phyloP scores from a whole-genome alignment of 2,888 invertebrate genomes.

The Conchocele bisecta region DNA sequence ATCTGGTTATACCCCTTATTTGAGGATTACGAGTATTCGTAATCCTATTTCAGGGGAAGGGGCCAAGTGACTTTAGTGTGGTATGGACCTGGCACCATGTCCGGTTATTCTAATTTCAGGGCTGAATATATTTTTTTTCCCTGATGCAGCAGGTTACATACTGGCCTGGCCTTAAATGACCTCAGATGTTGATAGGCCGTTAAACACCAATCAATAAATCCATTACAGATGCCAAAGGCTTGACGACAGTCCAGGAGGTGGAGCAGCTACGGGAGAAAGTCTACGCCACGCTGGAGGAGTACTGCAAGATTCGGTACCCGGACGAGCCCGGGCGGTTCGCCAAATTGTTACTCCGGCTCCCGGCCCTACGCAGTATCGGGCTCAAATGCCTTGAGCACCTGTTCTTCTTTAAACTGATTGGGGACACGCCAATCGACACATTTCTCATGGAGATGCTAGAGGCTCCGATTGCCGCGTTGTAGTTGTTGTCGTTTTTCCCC shows the following conservation, averaged over 20 bases:
- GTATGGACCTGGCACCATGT: too few species aligned
- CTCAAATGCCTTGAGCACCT: slow-evolving; percentile 97
- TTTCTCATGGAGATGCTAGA: slow-evolving; percentile 85
- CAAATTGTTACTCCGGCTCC: slow-evolving; percentile 88
- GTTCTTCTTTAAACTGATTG: slow-evolving; percentile 96
- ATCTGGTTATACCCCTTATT: too few species aligned
- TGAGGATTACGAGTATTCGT: too few species aligned
- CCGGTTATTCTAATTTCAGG: too few species aligned
- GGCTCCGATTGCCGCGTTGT: slow-evolving; percentile 68
- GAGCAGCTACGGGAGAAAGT: slow-evolving; percentile 93
- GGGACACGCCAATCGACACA: slow-evolving; percentile 92
- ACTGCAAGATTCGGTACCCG: slow-evolving; percentile 93
- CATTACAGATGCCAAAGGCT: slow-evolving; percentile 92
- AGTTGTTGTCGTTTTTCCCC: too few species aligned
- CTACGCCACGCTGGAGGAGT: slow-evolving; percentile 97
- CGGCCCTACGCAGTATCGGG: slow-evolving; percentile 82
- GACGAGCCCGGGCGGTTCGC: slow-evolving; percentile 97
- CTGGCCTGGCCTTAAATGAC: too few species aligned
- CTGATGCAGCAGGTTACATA: too few species aligned
- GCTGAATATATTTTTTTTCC: too few species aligned
- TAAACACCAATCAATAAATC: too few species aligned
- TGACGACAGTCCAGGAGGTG: slow-evolving; percentile 87
- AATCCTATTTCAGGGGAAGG: too few species aligned
- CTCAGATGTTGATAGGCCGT: too few species aligned
- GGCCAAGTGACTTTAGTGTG: too few species aligned